Conservation (phyloP, 1,140 invertebrate genomes). For the Ericerus pela region DNA sequence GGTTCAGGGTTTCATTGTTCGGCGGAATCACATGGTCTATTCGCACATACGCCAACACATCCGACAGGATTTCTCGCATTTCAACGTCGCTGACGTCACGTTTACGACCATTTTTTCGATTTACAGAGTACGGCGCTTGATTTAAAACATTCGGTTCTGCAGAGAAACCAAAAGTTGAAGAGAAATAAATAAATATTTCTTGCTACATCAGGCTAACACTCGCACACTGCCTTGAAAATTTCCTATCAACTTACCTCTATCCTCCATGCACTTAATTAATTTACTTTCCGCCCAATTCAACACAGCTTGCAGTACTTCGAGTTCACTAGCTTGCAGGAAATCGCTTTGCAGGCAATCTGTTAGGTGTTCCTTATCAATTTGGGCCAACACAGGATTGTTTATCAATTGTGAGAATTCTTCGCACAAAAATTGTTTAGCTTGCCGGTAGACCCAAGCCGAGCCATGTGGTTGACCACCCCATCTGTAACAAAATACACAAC, state of each 20-base stretch:
- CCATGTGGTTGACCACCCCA: conserved; percentile 83
- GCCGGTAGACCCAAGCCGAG: conserved; percentile 62
- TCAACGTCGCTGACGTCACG: conserved; percentile 74
- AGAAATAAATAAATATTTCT: conserved; percentile 13
- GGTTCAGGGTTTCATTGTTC: conserved; percentile 62
- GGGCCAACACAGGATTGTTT: conserved; percentile 53
- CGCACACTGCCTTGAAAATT: no score
- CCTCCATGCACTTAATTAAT: conserved; percentile 64
- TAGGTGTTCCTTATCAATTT: conserved; percentile 65
- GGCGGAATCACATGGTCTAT: conserved; percentile 79
- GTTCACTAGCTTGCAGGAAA: conserved; percentile 79
- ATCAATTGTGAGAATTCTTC: conserved; percentile 71
- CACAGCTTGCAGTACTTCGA: conserved; percentile 72
- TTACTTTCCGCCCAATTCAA: conserved; percentile 84
- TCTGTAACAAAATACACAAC: conserved; percentile 26
- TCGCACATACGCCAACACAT: conserved; percentile 60
- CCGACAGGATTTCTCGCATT: conserved; percentile 67
- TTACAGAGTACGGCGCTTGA: conserved; percentile 79
- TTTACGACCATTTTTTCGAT: conserved; percentile 70
- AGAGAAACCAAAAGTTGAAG: no score
- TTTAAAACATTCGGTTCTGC: conserved; percentile 79
- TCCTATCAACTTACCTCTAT: conserved; percentile 39
- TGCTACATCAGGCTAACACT: conserved; percentile 10
- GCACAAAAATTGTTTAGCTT: conserved; percentile 48
- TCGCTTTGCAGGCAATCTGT: conserved; percentile 68